phyloP scores from a whole-genome alignment of 2,113 vertebrate species.

The Pelecanus crispus region DNA sequence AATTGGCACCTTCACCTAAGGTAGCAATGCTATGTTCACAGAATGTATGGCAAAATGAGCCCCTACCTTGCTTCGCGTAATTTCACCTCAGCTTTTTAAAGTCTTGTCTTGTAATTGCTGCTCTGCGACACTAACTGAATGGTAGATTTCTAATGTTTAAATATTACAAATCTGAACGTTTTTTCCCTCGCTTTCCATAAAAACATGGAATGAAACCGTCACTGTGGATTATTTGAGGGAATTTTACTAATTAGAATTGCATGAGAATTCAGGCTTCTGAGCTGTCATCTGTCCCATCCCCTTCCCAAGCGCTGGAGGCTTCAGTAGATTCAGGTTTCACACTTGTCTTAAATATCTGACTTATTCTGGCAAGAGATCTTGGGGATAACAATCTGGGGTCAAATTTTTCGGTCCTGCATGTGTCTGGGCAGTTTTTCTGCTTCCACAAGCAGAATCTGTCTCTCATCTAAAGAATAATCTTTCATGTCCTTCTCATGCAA shows the following conservation, averaged over 20 bases:
- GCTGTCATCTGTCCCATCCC: constrained; percentile 4
- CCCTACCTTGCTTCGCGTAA: not conserved
- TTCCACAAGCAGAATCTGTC: not conserved
- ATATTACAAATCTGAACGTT: not conserved
- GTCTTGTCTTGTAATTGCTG: not conserved
- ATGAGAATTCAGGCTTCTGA: constrained; percentile 10
- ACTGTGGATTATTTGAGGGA: constrained; percentile 17
- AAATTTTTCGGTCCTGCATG: not conserved
- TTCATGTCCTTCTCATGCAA: not conserved
- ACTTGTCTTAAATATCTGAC: not conserved
- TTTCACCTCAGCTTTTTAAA: not conserved
- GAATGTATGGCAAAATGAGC: not conserved
- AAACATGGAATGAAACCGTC: not conserved
- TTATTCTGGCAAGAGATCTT: not conserved
- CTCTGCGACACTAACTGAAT: not conserved
- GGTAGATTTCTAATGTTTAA: not conserved
- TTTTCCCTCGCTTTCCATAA: not conserved
- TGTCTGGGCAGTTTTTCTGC: not conserved
- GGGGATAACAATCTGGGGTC: not conserved
- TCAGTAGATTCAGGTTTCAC: constrained; percentile 15
- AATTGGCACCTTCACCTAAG: not conserved
- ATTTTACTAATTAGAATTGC: constrained; percentile 45
- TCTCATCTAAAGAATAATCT: not conserved
- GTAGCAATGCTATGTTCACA: not conserved
- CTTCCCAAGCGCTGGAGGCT: not conserved